Conservation (phyloP, 2,797 vertebrate species). For the Rachycentron canadum region DNA sequence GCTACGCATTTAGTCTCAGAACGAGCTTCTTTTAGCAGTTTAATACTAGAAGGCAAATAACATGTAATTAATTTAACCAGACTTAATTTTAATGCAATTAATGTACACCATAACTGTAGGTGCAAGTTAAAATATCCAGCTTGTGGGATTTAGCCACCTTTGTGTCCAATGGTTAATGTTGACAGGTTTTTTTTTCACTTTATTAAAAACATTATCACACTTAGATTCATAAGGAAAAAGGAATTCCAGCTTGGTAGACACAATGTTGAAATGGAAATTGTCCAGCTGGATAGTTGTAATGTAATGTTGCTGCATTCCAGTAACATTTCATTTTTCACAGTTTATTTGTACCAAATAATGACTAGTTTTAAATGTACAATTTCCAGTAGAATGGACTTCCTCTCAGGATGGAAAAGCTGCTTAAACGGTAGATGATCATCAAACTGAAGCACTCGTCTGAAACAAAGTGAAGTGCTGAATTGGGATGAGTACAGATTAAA, state of each 20-base stretch:
- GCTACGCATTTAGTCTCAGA: neutral
- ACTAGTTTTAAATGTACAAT: neutral
- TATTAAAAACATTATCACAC: neutral
- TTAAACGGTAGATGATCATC: neutral
- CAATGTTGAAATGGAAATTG: neutral
- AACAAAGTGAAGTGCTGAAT: neutral
- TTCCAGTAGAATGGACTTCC: neutral
- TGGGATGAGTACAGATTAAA: neutral
- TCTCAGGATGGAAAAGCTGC: neutral
- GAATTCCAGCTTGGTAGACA: neutral
- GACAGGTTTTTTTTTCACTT: neutral
- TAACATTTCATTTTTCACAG: constrained; percentile 9
- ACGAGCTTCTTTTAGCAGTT: constrained; percentile 2
- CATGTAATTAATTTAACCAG: neutral
- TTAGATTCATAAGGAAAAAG: neutral
- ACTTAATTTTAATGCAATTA: neutral
- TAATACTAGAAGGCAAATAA: neutral
- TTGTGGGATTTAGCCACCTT: neutral
- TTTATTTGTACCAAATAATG: too few relatives aligned
- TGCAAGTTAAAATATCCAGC: neutral
- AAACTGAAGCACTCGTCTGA: neutral
- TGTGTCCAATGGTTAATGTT: neutral
- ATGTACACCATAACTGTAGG: too few relatives aligned
- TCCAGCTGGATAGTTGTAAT: too few relatives aligned
- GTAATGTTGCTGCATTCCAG: too few relatives aligned